These are phyloP conservation scores for Drosophila neonasuta DNA, from an alignment of 2,888 invertebrate genomes.

Conservation along the genomic window DNA sequence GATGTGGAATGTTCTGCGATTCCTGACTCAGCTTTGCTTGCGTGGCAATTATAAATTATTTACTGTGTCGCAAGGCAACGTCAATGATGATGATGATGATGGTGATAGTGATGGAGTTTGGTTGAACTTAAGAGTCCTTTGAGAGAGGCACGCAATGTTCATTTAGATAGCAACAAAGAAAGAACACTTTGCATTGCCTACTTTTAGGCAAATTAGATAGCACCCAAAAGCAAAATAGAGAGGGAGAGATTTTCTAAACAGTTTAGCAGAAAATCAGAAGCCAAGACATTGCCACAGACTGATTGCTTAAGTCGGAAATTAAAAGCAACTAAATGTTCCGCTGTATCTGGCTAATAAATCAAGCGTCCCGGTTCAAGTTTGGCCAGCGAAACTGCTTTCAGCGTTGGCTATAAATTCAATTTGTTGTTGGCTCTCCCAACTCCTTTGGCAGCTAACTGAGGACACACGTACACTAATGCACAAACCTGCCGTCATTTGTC, in stretches of 20 bases:
- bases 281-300: constrained; percentile 26
- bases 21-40: constrained; percentile 29
- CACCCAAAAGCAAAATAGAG: constrained; percentile 12
- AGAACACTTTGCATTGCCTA: constrained; percentile 48
- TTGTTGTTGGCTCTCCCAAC: constrained; percentile 45
- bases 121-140: background rate
- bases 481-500: constrained; percentile 71
- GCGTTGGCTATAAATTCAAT: constrained; percentile 71
- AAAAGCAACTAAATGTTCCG: constrained; percentile 66
- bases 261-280: constrained; percentile 40
- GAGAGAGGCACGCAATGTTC: constrained; percentile 63
- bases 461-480: constrained; percentile 59
- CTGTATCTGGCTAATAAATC: constrained; percentile 70
- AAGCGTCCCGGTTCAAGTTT: constrained; percentile 39
- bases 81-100: constrained; percentile 43
- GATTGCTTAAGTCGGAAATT: constrained; percentile 70
- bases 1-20: constrained; percentile 1
- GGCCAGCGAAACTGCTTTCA: constrained; percentile 44
- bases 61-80: constrained; percentile 45
- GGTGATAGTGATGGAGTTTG: no score
- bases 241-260: constrained; percentile 43
- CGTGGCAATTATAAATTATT: constrained; percentile 70
- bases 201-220: constrained; percentile 68
- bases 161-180: constrained; percentile 62
- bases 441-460: constrained; percentile 34